phyloP scores from a whole-genome alignment of 2,888 invertebrate species.

The Pollenia amentaria region DNA sequence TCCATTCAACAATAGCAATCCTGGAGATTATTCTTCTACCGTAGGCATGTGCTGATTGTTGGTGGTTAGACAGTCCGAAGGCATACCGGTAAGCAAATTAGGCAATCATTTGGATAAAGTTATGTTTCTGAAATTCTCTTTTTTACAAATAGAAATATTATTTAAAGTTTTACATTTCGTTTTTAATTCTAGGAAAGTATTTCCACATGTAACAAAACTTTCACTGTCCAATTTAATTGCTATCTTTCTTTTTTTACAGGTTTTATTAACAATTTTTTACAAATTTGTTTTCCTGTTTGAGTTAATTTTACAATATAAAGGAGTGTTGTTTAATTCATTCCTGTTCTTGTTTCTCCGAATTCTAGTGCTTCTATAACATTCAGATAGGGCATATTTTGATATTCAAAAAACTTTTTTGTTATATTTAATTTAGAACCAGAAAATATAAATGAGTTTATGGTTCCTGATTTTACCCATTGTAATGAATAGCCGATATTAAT shows the following conservation, averaged over 20 bases:
- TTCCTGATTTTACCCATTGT: constrained; percentile 64
- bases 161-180: too few species aligned
- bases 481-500: constrained; percentile 63
- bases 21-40: constrained; percentile 26
- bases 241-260: too few species aligned
- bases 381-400: constrained; percentile 65
- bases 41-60: constrained; percentile 48
- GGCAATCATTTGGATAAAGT: constrained; percentile 35
- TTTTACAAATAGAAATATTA: constrained; percentile 60
- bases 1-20: constrained; percentile 38
- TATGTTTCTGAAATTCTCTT: constrained; percentile 48
- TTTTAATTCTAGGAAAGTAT: too few species aligned
- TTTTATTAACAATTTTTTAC: too few species aligned
- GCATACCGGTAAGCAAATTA: constrained; percentile 29
- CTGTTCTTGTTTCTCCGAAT: too few species aligned
- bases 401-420: constrained; percentile 57
- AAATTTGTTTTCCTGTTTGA: too few species aligned
- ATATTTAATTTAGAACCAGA: constrained; percentile 55
- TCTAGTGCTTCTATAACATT: constrained; percentile 66
- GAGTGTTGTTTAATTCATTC: too few species aligned
- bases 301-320: too few species aligned
- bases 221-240: too few species aligned
- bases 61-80: constrained; percentile 11
- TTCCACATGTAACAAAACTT: too few species aligned
- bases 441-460: constrained; percentile 64